Conservation (phyloP, 2,888 invertebrate species). For the Margaritifera margaritifera region DNA sequence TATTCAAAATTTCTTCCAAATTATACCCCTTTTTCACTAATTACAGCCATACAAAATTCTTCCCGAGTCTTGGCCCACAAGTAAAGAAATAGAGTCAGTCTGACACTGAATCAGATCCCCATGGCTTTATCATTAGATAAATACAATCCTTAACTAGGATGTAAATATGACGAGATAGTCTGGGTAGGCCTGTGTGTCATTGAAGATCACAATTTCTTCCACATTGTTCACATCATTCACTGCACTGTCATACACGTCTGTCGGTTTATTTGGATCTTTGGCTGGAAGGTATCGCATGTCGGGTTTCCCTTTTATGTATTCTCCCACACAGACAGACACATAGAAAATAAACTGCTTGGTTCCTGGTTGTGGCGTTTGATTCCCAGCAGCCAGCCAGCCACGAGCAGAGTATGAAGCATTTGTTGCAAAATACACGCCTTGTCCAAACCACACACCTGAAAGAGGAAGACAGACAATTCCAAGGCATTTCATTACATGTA, state of each 20-base stretch:
- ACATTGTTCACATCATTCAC: conserved; percentile 45
- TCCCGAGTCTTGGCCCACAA: too few species aligned
- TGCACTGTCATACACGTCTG: conserved; percentile 48
- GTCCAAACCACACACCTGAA: conserved; percentile 25
- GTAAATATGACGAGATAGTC: conserved; percentile 55
- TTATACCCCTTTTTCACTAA: too few species aligned
- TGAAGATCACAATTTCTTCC: conserved; percentile 58
- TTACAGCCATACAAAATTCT: too few species aligned
- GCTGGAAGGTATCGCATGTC: conserved; percentile 43
- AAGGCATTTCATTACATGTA: too few species aligned
- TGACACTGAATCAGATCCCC: too few species aligned
- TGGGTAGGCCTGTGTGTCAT: conserved; percentile 63
- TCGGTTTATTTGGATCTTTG: conserved; percentile 16
- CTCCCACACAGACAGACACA: conserved; percentile 22
- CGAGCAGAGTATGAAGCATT: conserved; percentile 53
- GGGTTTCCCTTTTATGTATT: conserved; percentile 27
- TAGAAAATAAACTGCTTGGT: conserved; percentile 42
- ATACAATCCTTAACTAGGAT: too few species aligned
- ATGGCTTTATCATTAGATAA: too few species aligned
- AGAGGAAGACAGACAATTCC: too few species aligned
- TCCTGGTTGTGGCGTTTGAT: background rate
- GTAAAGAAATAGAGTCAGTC: too few species aligned
- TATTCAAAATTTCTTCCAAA: too few species aligned
- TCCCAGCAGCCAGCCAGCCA: conserved; percentile 31
- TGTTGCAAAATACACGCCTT: conserved; percentile 60